Conservation (phyloP, 2,888 invertebrate species). For the Epistrophe grossulariae region DNA sequence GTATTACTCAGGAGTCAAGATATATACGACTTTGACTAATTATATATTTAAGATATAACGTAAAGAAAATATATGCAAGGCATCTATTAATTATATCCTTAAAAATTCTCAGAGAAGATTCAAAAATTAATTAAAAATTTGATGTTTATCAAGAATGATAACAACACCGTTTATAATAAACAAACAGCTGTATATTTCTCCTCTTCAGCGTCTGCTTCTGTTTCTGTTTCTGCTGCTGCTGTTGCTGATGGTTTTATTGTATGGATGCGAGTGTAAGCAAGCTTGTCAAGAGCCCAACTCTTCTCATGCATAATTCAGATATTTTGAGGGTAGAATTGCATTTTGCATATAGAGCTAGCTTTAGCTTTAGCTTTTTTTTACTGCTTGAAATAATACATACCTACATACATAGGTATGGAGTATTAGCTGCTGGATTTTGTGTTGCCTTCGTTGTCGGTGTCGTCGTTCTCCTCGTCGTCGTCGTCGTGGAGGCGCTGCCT, state of each 20-base stretch:
- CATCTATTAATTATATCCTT: neutral
- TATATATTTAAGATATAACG: too few relatives aligned
- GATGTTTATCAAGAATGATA: neutral
- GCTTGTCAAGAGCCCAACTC: slow-evolving; percentile 69
- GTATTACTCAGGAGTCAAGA: too few relatives aligned
- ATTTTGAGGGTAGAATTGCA: slow-evolving; percentile 49
- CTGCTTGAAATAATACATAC: slow-evolving; percentile 16
- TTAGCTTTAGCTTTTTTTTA: neutral
- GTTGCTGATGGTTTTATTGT: slow-evolving; percentile 40
- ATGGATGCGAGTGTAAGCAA: slow-evolving; percentile 58
- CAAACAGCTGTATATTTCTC: slow-evolving; percentile 28
- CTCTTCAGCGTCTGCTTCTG: neutral
- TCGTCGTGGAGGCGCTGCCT: slow-evolving; percentile 22
- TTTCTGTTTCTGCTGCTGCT: slow-evolving; percentile 7
- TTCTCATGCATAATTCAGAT: slow-evolving; percentile 72
- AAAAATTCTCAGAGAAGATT: neutral
- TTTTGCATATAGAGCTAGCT: slow-evolving; percentile 47
- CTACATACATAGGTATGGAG: slow-evolving; percentile 1
- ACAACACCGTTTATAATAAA: slow-evolving; percentile 25
- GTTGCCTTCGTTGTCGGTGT: slow-evolving; percentile 8
- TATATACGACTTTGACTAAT: too few relatives aligned
- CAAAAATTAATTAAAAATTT: slow-evolving; percentile 3
- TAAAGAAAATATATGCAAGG: too few relatives aligned
- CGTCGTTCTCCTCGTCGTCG: neutral
- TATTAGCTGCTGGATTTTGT: slow-evolving; percentile 54